These are phyloP conservation scores for Mermis nigrescens DNA, from an alignment of 2,888 invertebrate genomes.

Conservation along the genomic window DNA sequence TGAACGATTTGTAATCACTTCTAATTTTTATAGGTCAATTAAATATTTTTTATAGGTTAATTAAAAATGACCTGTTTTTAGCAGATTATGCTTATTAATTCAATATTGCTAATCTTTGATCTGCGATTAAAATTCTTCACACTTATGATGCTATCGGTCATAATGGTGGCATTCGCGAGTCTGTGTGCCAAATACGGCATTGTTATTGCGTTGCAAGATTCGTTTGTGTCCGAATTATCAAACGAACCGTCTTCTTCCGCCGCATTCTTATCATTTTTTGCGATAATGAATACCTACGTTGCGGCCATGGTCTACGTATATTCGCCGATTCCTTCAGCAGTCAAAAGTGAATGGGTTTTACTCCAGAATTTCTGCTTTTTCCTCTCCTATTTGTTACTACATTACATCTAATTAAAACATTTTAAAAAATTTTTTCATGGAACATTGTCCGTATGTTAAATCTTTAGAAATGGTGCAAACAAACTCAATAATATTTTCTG, in stretches of 20 bases:
- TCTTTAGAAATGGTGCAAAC: too few species aligned
- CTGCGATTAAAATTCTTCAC: constrained; percentile 75
- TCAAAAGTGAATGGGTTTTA: constrained; percentile 2
- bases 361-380: too few species aligned
- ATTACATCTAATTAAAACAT: too few species aligned
- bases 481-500: too few species aligned
- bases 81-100: too few species aligned
- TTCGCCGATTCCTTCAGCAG: constrained; percentile 45
- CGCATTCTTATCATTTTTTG: constrained; percentile 85
- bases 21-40: background rate
- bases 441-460: too few species aligned
- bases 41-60: too few species aligned
- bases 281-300: constrained; percentile 73
- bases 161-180: constrained; percentile 52
- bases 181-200: constrained; percentile 66
- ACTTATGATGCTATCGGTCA: constrained; percentile 57
- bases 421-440: too few species aligned
- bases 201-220: constrained; percentile 62
- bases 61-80: too few species aligned
- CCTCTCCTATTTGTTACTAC: too few species aligned
- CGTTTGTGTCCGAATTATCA: constrained; percentile 69
- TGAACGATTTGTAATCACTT: too few species aligned
- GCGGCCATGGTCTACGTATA: constrained; percentile 85
- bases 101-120: constrained; percentile 42
- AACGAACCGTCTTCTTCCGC: constrained; percentile 74